These are phyloP conservation scores for Gastrophryne carolinensis DNA, from an alignment of 2,797 vertebrate genomes.

Conservation along the genomic window DNA sequence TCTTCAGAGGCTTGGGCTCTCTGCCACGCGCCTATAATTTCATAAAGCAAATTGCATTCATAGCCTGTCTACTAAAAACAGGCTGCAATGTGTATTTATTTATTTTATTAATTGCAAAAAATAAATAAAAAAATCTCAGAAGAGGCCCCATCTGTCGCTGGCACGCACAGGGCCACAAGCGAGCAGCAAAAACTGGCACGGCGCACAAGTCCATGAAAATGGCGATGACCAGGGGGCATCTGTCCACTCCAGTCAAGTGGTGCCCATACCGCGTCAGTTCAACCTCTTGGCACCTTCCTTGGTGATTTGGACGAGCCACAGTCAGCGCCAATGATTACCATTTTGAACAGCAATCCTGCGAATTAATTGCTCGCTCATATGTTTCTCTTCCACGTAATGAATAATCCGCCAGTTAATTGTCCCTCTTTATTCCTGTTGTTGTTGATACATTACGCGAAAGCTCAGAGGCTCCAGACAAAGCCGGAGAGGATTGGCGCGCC, in stretches of 20 bases:
- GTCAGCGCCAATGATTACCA: slow-evolving; percentile 48
- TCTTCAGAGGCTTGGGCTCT: not conserved
- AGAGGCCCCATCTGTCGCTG: slow-evolving; percentile 54
- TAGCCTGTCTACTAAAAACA: slow-evolving; percentile 48
- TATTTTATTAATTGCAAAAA: slow-evolving; percentile 54
- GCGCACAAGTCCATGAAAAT: slow-evolving; percentile 11
- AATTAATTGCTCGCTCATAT: slow-evolving; percentile 59
- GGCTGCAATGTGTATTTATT: slow-evolving; percentile 37
- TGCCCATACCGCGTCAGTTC: not conserved
- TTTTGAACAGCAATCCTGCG: slow-evolving; percentile 56
- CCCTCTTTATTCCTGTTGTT: slow-evolving; percentile 53
- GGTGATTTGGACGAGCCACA: slow-evolving; percentile 56
- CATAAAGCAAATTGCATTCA: slow-evolving; percentile 51
- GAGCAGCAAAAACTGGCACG: slow-evolving; percentile 45
- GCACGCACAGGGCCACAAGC: slow-evolving; percentile 45
- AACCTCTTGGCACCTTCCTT: slow-evolving; percentile 1
- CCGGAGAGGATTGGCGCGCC: not conserved
- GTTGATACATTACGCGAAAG: not conserved
- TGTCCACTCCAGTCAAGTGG: slow-evolving; percentile 15
- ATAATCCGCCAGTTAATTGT: slow-evolving; percentile 57
- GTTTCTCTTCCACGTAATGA: slow-evolving; percentile 56
- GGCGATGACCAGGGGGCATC: slow-evolving; percentile 9
- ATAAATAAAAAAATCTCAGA: slow-evolving; percentile 59
- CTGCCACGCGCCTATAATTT: slow-evolving; percentile 4
- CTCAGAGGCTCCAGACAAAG: not conserved